Evolutionary conservation across 2,113 vertebrate genomes (phyloP).

Genomic region (Stercorarius parasiticus): DNA sequence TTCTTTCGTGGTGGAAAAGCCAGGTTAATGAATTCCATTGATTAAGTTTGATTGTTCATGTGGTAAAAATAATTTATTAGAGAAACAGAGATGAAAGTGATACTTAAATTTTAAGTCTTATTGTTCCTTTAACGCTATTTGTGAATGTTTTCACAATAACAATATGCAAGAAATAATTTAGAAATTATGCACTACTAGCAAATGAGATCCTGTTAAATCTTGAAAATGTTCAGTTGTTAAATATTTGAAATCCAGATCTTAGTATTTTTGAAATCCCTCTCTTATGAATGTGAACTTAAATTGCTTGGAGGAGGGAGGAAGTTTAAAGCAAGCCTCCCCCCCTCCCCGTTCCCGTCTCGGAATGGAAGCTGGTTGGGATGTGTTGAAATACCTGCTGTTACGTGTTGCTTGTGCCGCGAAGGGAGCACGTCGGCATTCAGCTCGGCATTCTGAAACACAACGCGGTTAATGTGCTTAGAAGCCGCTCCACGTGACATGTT

Average conservation of each 20-base stretch:
- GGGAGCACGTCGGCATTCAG: background rate
- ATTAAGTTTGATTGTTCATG: conserved; percentile 1
- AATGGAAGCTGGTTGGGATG: background rate
- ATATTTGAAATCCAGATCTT: background rate
- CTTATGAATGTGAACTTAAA: background rate
- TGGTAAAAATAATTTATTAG: background rate
- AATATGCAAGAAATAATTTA: background rate
- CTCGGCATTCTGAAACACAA: background rate
- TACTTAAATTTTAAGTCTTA: background rate
- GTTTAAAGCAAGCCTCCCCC: background rate
- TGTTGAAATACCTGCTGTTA: background rate
- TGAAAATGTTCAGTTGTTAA: background rate
- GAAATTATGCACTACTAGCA: background rate
- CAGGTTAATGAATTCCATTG: background rate
- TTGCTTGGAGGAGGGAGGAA: background rate
- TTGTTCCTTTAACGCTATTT: conserved; percentile 6
- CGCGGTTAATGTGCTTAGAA: background rate
- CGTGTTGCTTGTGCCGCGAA: background rate
- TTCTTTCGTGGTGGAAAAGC: background rate
- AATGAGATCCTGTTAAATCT: conserved; percentile 4
- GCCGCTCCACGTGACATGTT: background rate
- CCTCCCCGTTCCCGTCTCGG: background rate
- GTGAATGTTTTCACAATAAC: background rate
- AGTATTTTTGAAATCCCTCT: background rate
- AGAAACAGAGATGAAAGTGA: background rate